phyloP scores from a whole-genome alignment of 2,113 vertebrate genomes.

The Microtus ochrogaster region DNA sequence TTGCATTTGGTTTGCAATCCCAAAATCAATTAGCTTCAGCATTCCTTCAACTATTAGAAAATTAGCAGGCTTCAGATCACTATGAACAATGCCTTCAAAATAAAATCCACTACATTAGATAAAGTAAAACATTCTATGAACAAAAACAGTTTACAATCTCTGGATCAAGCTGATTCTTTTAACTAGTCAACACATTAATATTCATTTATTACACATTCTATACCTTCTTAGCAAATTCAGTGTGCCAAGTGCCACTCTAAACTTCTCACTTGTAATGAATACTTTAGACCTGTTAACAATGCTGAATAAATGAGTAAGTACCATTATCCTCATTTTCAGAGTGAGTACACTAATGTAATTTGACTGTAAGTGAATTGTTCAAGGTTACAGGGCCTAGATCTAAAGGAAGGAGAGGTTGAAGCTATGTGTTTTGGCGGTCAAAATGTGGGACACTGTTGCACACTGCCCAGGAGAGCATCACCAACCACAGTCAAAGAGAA shows the following conservation, averaged over 20 bases:
- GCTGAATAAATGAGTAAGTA: background rate
- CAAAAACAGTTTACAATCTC: background rate
- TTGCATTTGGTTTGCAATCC: slow-evolving; percentile 97
- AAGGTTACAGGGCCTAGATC: background rate
- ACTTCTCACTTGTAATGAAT: background rate
- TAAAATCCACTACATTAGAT: slow-evolving; percentile 66
- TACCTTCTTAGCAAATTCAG: background rate
- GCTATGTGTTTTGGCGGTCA: background rate
- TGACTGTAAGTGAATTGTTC: background rate
- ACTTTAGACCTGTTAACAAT: background rate
- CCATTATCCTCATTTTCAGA: slow-evolving; percentile 22
- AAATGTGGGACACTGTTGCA: background rate
- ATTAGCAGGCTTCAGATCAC: slow-evolving; percentile 98
- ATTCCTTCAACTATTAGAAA: slow-evolving; percentile 98
- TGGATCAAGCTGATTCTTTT: background rate
- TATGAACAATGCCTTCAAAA: slow-evolving; percentile 96
- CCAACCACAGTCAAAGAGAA: background rate
- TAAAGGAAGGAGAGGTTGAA: background rate
- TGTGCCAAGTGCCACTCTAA: background rate
- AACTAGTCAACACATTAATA: slow-evolving; percentile 1
- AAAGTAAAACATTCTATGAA: background rate
- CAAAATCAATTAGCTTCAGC: slow-evolving; percentile 97
- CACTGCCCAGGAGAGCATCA: background rate
- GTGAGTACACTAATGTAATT: background rate
- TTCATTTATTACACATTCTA: background rate